Percentiles rank a stretch among this genome's conserved stretches.
Conservation (phyloP, 2,113 vertebrate species). For the Hipposideros armiger region DNA sequence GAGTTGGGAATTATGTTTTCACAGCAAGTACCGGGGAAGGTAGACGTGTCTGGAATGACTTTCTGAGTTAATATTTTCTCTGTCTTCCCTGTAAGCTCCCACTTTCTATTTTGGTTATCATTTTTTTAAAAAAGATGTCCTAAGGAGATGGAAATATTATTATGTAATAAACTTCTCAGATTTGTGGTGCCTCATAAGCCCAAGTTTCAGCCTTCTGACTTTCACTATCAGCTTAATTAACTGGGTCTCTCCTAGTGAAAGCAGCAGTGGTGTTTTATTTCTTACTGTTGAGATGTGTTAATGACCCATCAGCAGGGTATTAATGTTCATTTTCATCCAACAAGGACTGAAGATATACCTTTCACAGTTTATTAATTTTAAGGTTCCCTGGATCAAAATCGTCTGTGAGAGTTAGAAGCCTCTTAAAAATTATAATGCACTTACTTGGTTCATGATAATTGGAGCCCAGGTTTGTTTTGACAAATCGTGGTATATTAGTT, state of each 20-base stretch:
- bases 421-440: slow-evolving; percentile 68
- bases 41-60: slow-evolving; percentile 9
- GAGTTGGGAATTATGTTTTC: slow-evolving; percentile 77
- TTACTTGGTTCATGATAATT: slow-evolving; percentile 64
- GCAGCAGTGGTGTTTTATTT: slow-evolving; percentile 78
- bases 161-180: slow-evolving; percentile 69
- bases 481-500: slow-evolving; percentile 50
- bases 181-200: slow-evolving; percentile 38
- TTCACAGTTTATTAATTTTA: slow-evolving; percentile 82
- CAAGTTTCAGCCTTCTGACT: slow-evolving; percentile 31
- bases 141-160: slow-evolving; percentile 53
- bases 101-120: slow-evolving; percentile 38
- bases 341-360: slow-evolving; percentile 63
- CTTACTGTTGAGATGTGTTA: slow-evolving; percentile 76
- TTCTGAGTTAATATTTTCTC: slow-evolving; percentile 59
- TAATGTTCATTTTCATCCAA: slow-evolving; percentile 80
- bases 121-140: slow-evolving; percentile 40
- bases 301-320: slow-evolving; percentile 80
- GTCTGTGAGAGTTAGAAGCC: slow-evolving; percentile 67
- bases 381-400: slow-evolving; percentile 78
- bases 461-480: slow-evolving; percentile 65
- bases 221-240: slow-evolving; percentile 72
- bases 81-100: not conserved
- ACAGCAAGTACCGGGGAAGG: slow-evolving; percentile 69
- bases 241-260: slow-evolving; percentile 60